A percentile compares a stretch with the other conserved stretches of the same genome.
Evolutionary conservation across 2,888 invertebrate species (phyloP).

Genomic region (Onchidella celtica): DNA sequence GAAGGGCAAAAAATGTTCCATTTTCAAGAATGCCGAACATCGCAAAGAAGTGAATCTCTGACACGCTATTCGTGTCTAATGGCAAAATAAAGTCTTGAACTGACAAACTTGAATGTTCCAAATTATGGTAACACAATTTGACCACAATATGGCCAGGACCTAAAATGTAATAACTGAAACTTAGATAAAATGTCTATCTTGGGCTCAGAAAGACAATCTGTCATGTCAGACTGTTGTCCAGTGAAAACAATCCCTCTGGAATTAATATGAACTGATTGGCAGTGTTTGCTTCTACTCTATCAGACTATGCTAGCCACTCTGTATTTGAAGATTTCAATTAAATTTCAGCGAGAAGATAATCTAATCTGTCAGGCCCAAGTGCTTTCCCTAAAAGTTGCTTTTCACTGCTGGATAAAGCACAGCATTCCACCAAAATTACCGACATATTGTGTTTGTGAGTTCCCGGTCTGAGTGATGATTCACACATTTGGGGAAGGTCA

Average conservation of each 20-base stretch:
- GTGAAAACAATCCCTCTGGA: not conserved
- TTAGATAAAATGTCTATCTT: not conserved
- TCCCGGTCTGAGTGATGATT: too few species aligned
- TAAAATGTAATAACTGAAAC: not conserved
- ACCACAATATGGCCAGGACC: not conserved
- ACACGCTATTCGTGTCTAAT: not conserved
- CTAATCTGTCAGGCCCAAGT: too few species aligned
- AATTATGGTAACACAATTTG: not conserved
- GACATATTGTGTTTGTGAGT: too few species aligned
- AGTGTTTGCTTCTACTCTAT: not conserved
- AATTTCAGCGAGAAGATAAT: conserved; percentile 8
- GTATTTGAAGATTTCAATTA: not conserved
- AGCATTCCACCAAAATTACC: too few species aligned
- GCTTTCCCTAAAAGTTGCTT: too few species aligned
- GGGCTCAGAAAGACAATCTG: not conserved
- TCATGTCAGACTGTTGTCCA: not conserved
- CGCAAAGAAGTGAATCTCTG: conserved; percentile 10
- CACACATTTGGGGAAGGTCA: too few species aligned
- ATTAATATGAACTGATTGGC: not conserved
- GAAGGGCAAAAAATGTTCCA: not conserved
- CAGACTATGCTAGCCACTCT: not conserved
- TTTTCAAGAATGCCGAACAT: not conserved
- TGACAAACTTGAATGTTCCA: not conserved
- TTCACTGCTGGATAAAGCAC: too few species aligned
- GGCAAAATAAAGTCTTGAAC: not conserved